These are phyloP conservation scores for Arothron firmamentum DNA, from an alignment of 2,113 vertebrate genomes.

Conservation along the genomic window DNA sequence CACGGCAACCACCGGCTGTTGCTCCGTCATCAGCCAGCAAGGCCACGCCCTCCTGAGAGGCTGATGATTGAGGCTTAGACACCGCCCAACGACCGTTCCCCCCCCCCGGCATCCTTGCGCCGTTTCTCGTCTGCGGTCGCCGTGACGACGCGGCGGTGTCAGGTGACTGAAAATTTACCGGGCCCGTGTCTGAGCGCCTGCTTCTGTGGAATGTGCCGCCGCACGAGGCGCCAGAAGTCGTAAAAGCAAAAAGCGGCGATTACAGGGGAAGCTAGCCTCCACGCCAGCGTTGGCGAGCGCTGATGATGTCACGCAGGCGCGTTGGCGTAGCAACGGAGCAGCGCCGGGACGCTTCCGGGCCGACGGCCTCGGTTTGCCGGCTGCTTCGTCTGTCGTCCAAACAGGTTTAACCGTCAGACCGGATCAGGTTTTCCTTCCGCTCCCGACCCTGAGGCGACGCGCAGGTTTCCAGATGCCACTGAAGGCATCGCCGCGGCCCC, in stretches of 20 bases:
- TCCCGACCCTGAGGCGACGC: neutral
- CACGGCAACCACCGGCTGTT: neutral
- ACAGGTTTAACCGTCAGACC: no score
- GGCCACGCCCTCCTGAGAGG: constrained; percentile 18
- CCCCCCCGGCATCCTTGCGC: constrained; percentile 31
- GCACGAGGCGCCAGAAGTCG: constrained; percentile 22
- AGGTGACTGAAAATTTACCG: constrained; percentile 55
- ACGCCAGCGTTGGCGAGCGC: no score
- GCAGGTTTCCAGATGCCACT: neutral
- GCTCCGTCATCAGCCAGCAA: neutral
- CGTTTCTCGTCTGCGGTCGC: constrained; percentile 1
- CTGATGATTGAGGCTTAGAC: constrained; percentile 32
- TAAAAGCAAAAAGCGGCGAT: constrained; percentile 55
- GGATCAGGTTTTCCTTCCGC: no score
- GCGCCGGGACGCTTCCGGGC: no score
- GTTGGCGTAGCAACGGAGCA: no score
- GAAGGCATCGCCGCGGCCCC: neutral
- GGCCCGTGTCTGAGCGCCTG: neutral
- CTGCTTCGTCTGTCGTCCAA: no score
- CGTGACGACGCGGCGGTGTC: constrained; percentile 37
- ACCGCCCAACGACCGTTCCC: constrained; percentile 49
- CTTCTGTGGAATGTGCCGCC: neutral
- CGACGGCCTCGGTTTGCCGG: no score
- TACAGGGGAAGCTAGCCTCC: constrained; percentile 1
- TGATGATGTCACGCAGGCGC: no score